phyloP scores from a whole-genome alignment of 2,113 vertebrate species.

The Pseudorhombus dupliciocellatus region DNA sequence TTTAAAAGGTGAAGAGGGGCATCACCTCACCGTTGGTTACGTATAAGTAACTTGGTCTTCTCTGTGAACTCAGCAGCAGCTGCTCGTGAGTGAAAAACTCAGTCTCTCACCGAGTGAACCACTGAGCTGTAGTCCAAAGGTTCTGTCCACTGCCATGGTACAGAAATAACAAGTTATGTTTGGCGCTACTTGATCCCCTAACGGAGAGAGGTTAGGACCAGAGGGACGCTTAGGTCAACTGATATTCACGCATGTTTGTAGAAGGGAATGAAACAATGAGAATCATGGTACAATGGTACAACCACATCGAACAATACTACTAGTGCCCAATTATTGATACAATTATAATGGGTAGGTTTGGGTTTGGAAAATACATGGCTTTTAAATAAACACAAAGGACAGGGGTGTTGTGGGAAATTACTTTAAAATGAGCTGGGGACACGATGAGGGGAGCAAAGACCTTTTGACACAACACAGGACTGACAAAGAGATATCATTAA shows the following conservation, averaged over 20 bases:
- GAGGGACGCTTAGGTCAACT: conserved; percentile 39
- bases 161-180: conserved; percentile 76
- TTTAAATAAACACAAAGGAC: not conserved
- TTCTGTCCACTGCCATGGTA: conserved; percentile 57
- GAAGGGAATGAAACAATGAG: not conserved
- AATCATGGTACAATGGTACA: conserved; percentile 2
- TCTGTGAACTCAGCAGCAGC: conserved; percentile 25
- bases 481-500: conserved; percentile 37
- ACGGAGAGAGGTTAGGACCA: conserved; percentile 47
- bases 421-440: not conserved
- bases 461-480: conserved; percentile 1
- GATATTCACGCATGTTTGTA: conserved; percentile 16
- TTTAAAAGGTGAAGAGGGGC: conserved; percentile 2
- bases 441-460: not conserved
- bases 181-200: conserved; percentile 67
- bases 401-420: not conserved
- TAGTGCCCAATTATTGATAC: not conserved
- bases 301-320: not conserved
- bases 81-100: conserved; percentile 28
- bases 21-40: not conserved
- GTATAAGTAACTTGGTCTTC: not conserved
- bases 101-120: conserved; percentile 38
- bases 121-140: conserved; percentile 44
- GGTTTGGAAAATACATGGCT: not conserved
- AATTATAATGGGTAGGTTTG: not conserved